Base-by-base conservation (phyloP, 64 coral and sea anemone species). In the Montipora efflorescens region DNA sequence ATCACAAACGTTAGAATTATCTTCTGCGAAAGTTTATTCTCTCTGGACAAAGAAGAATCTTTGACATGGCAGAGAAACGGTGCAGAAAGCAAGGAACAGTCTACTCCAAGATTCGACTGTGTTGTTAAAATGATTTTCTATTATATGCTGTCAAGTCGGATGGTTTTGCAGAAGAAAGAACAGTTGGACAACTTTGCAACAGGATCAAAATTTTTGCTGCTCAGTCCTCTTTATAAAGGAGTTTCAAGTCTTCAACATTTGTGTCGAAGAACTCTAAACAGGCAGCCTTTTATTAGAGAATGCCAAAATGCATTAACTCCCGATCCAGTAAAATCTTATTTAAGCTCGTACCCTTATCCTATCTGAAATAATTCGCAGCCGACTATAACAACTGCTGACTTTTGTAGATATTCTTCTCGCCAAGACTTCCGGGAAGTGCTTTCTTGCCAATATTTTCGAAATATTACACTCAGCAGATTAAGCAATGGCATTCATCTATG, bases 1-100 rank as follows among this genome's bases (percentile, higher is more conserved):
- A 49, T 95, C 6, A 95, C 93, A 86, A 95, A 90, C 76, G 73
- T 95, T 5, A 52, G 93, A 79, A 90, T 95, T 72, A 59, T 90
- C 11, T 85, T 95, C 47, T 75, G 68, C 16, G 77, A 84, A 44
- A 55, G 64, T n/a, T 55, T 77, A 11, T 95, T 90, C 82, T 83
- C 87, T 44, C 7, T 95, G 47, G 93, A 95, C 74, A 74, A 81
- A 47, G 67, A 53, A 12, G 84, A 75, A 28, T 36, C 57, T 13
- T n/a, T 5, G 0, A 55, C 8, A 4, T 43, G 59, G 23, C 67
- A 20, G 18, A 86, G 15, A 11, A 49, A 86, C 44, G 66, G 49
- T 57, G 11, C 53, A 23, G 62, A 86, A 50, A 7, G 62, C 15
- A 47, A 72, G 16, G 7, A 21, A 22, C n/a, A 46, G 9, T n/a